These are phyloP conservation scores for Chrysomela aeneicollis DNA, from an alignment of 2,888 invertebrate species.

Conservation along the genomic window DNA sequence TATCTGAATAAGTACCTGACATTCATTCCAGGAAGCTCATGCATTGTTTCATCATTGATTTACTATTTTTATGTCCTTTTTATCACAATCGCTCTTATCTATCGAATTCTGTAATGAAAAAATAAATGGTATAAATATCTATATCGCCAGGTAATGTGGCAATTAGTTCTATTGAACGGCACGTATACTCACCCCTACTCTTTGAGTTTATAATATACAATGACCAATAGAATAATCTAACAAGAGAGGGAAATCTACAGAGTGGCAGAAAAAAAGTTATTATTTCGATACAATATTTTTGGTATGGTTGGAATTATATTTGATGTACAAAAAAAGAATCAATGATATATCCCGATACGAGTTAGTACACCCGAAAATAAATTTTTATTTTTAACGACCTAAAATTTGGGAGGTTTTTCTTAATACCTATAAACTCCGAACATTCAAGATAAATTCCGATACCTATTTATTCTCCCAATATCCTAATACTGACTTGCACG, in stretches of 20 bases:
- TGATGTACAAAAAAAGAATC: too few relatives aligned
- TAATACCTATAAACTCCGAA: too few relatives aligned
- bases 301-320: too few relatives aligned
- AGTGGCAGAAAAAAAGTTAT: background rate
- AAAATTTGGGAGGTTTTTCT: too few relatives aligned
- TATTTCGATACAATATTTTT: too few relatives aligned
- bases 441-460: too few relatives aligned
- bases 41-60: background rate
- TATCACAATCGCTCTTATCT: background rate
- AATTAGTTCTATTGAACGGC: background rate
- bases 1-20: background rate
- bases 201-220: background rate
- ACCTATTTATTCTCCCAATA: too few relatives aligned
- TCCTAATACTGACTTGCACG: too few relatives aligned
- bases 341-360: too few relatives aligned
- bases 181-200: background rate
- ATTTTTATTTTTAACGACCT: too few relatives aligned
- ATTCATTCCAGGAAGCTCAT: background rate
- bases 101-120: background rate
- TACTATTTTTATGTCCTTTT: background rate
- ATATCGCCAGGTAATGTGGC: background rate
- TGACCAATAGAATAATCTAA: background rate
- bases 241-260: background rate
- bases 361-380: too few relatives aligned
- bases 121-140: background rate